phyloP scores from a whole-genome alignment of 2,797 vertebrate species.

The Poeciliopsis turneri region DNA sequence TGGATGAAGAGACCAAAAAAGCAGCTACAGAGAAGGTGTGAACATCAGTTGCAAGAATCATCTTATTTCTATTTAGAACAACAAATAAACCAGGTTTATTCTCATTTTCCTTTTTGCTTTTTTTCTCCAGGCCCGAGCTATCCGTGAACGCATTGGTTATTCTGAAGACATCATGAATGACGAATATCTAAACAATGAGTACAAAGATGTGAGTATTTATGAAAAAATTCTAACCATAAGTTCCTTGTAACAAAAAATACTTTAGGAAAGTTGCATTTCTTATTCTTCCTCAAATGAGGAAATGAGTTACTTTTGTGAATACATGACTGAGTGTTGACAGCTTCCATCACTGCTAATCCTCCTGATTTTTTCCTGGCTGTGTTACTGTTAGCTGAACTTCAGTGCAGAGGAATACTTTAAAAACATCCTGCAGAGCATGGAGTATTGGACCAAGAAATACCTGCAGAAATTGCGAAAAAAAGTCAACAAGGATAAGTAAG shows the following conservation, averaged over 20 bases:
- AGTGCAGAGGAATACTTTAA: slow-evolving; percentile 92
- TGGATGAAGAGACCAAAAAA: slow-evolving; percentile 92
- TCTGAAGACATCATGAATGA: slow-evolving; percentile 89
- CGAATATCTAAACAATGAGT: slow-evolving; percentile 89
- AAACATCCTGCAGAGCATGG: slow-evolving; percentile 91
- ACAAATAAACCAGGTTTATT: not conserved
- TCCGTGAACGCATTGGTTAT: slow-evolving; percentile 92
- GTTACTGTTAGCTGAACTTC: slow-evolving; percentile 85
- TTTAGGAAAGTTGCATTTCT: not conserved
- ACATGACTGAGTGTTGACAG: slow-evolving; percentile 65
- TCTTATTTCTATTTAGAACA: not conserved
- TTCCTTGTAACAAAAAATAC: slow-evolving; percentile 28
- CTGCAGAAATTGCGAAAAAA: slow-evolving; percentile 91
- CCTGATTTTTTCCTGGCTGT: slow-evolving; percentile 51
- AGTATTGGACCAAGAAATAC: slow-evolving; percentile 88
- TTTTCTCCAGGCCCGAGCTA: slow-evolving; percentile 85
- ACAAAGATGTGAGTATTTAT: slow-evolving; percentile 85
- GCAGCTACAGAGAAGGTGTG: slow-evolving; percentile 91
- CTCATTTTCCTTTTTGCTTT: slow-evolving; percentile 1
- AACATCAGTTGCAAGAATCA: not conserved
- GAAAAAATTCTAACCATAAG: slow-evolving; percentile 17
- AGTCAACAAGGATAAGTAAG: slow-evolving; percentile 97
- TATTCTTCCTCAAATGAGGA: not conserved
- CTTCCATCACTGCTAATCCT: slow-evolving; percentile 61
- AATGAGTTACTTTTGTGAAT: slow-evolving; percentile 30